phyloP scores from a whole-genome alignment of 1,140 invertebrate species.

The Orussus abietinus region DNA sequence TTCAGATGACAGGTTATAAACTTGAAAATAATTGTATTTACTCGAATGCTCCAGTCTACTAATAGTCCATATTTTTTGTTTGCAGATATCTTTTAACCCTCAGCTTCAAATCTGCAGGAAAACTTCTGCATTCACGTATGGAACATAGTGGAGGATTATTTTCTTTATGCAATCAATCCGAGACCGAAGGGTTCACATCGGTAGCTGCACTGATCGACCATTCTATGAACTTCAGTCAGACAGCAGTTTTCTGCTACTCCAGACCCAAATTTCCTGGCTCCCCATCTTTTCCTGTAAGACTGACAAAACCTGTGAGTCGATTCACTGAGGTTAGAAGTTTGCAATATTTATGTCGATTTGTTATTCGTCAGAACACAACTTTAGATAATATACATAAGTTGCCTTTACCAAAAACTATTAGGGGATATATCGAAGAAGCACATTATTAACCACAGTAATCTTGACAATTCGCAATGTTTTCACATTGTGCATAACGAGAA shows the following conservation, averaged over 20 bases:
- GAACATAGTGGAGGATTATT: constrained; percentile 67
- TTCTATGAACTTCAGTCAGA: constrained; percentile 65
- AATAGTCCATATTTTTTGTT: constrained; percentile 23
- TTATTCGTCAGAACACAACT: constrained; percentile 68
- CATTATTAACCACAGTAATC: constrained; percentile 46
- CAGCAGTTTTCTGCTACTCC: constrained; percentile 72
- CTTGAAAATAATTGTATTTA: constrained; percentile 1
- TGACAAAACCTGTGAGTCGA: constrained; percentile 74
- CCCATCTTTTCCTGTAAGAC: constrained; percentile 66
- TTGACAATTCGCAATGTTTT: no score
- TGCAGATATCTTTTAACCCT: constrained; percentile 61
- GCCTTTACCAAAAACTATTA: constrained; percentile 66
- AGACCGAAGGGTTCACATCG: constrained; percentile 63
- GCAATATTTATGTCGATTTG: constrained; percentile 73
- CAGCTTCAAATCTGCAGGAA: constrained; percentile 71
- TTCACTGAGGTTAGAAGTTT: constrained; percentile 71
- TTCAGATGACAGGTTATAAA: constrained; percentile 60
- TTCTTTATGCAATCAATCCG: constrained; percentile 63
- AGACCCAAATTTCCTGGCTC: constrained; percentile 61
- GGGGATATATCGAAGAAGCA: constrained; percentile 62
- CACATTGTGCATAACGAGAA: neutral
- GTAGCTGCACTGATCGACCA: constrained; percentile 69
- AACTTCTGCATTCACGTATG: constrained; percentile 68
- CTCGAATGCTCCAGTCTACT: constrained; percentile 22
- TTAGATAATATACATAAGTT: constrained; percentile 70